phyloP scores from a whole-genome alignment of 2,113 vertebrate species.

The Mastomys natalensis region DNA sequence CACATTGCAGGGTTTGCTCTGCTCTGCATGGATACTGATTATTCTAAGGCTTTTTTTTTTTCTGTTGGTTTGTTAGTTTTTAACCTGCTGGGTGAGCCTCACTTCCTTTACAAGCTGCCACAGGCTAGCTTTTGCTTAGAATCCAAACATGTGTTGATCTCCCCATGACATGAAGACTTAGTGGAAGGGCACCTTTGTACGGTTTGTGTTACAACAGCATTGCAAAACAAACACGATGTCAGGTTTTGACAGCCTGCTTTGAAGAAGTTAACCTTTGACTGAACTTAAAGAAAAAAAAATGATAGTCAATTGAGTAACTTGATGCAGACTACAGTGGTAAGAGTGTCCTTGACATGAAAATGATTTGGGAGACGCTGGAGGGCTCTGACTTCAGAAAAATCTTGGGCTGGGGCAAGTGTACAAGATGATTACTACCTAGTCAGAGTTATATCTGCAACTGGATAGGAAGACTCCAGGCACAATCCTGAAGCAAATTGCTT shows the following conservation, averaged over 20 bases:
- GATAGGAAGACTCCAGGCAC: neutral
- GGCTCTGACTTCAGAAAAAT: slow-evolving; percentile 7
- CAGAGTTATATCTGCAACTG: slow-evolving; percentile 4
- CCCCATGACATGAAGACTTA: neutral
- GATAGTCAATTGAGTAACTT: slow-evolving; percentile 56
- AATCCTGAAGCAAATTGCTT: slow-evolving; percentile 64
- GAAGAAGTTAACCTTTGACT: slow-evolving; percentile 71
- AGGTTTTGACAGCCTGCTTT: slow-evolving; percentile 71
- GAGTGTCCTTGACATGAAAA: slow-evolving; percentile 27
- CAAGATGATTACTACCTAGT: neutral
- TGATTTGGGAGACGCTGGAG: slow-evolving; percentile 63
- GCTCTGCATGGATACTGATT: slow-evolving; percentile 58
- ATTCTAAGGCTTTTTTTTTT: slow-evolving; percentile 51
- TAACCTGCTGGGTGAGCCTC: slow-evolving; percentile 54
- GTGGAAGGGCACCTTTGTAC: slow-evolving; percentile 18
- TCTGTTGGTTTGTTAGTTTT: slow-evolving; percentile 20
- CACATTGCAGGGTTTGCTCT: neutral
- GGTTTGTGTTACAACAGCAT: slow-evolving; percentile 51
- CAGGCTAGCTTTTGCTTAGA: slow-evolving; percentile 61
- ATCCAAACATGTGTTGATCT: slow-evolving; percentile 26
- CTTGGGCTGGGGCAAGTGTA: slow-evolving; percentile 50
- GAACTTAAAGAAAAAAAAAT: slow-evolving; percentile 60
- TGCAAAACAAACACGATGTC: slow-evolving; percentile 66
- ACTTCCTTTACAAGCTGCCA: slow-evolving; percentile 55
- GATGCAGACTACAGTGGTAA: slow-evolving; percentile 57